A percentile compares a stretch with the other conserved stretches of the same genome.
phyloP scores from a whole-genome alignment of 1,140 invertebrate genomes.

The Scylla paramamosain region DNA sequence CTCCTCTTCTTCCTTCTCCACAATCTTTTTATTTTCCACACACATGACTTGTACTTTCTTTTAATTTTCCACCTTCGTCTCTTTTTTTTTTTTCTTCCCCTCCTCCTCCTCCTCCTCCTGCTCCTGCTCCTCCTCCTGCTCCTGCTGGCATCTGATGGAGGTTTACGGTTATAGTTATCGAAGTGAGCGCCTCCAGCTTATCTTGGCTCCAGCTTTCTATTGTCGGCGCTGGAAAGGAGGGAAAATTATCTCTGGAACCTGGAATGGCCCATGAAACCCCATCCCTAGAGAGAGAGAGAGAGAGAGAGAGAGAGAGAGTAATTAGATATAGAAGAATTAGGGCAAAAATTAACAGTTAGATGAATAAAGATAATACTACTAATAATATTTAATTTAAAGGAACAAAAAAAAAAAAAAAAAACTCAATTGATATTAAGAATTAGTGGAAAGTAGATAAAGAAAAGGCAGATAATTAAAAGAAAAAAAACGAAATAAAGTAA shows the following conservation, averaged over 20 bases:
- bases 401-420: no score
- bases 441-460: no score
- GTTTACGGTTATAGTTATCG: not conserved
- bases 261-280: not conserved
- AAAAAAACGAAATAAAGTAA: no score
- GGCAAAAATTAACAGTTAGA: not conserved
- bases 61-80: not conserved
- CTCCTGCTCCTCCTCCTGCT: no score
- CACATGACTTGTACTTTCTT: no score
- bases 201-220: not conserved
- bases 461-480: no score
- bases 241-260: conserved; percentile 22
- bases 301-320: conserved; percentile 41
- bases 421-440: no score
- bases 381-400: no score
- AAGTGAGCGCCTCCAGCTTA: not conserved
- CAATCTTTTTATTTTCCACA: not conserved
- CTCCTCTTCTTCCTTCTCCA: not conserved
- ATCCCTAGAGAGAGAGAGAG: not conserved
- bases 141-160: no score
- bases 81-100: not conserved
- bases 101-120: no score
- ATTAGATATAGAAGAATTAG: not conserved
- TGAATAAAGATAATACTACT: not conserved
- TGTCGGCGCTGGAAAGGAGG: not conserved